These are phyloP conservation scores for Neosilurus mollespiculum DNA, from an alignment of 2,797 vertebrate genomes.

Conservation along the genomic window DNA sequence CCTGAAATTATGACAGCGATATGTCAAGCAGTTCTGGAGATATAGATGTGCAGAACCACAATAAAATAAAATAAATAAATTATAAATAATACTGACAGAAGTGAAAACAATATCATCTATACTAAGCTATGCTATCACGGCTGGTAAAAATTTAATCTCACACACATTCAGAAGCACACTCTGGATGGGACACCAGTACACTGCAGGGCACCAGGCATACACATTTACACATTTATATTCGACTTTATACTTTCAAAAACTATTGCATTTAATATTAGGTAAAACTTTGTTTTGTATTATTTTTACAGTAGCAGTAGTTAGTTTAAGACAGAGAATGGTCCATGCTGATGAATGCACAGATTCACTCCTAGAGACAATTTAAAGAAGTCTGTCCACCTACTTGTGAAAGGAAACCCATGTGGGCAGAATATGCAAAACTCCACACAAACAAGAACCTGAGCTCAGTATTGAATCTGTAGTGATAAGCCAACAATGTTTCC, in stretches of 20 bases:
- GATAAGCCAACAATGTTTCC: neutral
- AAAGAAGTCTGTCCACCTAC: neutral
- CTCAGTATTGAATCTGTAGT: neutral
- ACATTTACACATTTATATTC: neutral
- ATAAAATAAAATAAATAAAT: no score
- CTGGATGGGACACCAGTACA: neutral
- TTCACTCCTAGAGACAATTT: neutral
- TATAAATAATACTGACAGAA: no score
- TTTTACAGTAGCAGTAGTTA: constrained; percentile 30
- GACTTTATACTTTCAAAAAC: neutral
- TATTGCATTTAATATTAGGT: constrained; percentile 24
- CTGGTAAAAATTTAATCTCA: neutral
- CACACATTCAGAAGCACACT: neutral
- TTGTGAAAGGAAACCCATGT: neutral
- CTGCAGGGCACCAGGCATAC: neutral
- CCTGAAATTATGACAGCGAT: no score
- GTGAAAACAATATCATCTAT: no score
- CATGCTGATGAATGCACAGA: neutral
- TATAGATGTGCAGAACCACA: no score
- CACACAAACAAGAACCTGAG: neutral
- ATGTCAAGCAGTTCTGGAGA: no score
- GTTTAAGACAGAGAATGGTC: neutral
- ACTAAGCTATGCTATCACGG: no score
- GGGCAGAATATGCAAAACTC: neutral
- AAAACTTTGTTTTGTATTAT: neutral